These are phyloP conservation scores for Platyrinchus mystaceus DNA, from an alignment of 2,797 vertebrate species.

Conservation along the genomic window DNA sequence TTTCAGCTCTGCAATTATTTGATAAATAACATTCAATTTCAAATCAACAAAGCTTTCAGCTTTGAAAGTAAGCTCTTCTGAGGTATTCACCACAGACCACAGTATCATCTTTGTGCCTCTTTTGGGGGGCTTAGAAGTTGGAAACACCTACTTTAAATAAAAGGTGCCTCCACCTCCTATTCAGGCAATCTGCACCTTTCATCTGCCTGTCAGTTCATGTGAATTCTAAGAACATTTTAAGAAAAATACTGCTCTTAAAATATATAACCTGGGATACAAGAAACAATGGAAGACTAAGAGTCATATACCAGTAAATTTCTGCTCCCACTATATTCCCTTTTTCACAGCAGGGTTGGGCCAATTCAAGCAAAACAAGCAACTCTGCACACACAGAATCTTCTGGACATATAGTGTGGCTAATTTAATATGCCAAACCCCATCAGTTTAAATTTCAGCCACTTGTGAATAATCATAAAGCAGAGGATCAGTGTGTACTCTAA, in stretches of 20 bases:
- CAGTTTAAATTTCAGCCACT: background rate
- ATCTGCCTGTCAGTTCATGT: background rate
- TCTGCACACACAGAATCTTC: background rate
- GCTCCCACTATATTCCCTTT: background rate
- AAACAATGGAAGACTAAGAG: background rate
- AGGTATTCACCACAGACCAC: background rate
- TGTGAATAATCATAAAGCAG: conserved; percentile 16
- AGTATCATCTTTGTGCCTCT: background rate
- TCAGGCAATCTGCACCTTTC: background rate
- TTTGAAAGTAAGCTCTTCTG: background rate
- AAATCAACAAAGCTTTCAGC: background rate
- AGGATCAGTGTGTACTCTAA: background rate
- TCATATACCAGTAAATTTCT: background rate
- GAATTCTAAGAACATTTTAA: background rate
- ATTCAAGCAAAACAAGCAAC: background rate
- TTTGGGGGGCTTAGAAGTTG: background rate
- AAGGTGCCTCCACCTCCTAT: background rate
- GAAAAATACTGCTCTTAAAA: background rate
- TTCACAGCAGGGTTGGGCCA: background rate
- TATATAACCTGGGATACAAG: background rate
- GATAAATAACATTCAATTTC: background rate
- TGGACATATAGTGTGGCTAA: background rate
- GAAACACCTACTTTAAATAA: background rate
- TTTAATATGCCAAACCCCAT: background rate
- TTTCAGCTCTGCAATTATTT: background rate